phyloP scores from a whole-genome alignment of 2,113 vertebrate genomes.

The Piprites chloris region DNA sequence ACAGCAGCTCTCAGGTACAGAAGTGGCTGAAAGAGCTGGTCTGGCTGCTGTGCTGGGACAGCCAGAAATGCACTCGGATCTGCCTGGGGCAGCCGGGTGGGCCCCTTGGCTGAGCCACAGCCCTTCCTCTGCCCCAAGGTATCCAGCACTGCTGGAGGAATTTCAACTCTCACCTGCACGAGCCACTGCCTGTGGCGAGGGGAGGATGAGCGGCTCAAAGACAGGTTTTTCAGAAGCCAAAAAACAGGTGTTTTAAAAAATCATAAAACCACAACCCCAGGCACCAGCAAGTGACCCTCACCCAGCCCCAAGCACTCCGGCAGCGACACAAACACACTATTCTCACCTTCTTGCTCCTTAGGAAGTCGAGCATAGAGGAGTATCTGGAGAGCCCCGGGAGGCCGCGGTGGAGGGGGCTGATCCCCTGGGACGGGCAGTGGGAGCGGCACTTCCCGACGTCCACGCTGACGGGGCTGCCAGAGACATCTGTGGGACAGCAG shows the following conservation, averaged over 20 bases:
- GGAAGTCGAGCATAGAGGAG: constrained; percentile 74
- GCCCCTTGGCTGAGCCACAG: neutral
- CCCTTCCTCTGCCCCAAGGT: neutral
- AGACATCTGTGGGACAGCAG: constrained; percentile 56
- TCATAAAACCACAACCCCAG: neutral
- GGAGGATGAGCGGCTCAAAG: neutral
- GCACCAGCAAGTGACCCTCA: neutral
- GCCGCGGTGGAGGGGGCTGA: neutral
- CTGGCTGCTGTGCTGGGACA: neutral
- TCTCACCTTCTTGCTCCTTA: constrained; percentile 77
- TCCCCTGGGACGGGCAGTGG: constrained; percentile 54
- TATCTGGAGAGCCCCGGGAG: constrained; percentile 68
- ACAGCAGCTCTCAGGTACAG: neutral
- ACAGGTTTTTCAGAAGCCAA: neutral
- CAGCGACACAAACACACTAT: neutral
- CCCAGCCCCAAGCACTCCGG: neutral
- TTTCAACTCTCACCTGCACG: neutral
- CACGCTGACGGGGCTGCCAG: constrained; percentile 73
- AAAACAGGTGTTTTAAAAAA: neutral
- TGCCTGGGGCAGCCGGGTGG: neutral
- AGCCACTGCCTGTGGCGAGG: neutral
- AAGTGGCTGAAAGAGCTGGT: neutral
- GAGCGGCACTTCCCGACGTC: constrained; percentile 73
- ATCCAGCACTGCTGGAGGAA: neutral
- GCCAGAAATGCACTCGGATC: rapidly evolving